These are phyloP conservation scores for Allolobophora icterica DNA, from an alignment of 2,888 invertebrate species.

Conservation along the genomic window DNA sequence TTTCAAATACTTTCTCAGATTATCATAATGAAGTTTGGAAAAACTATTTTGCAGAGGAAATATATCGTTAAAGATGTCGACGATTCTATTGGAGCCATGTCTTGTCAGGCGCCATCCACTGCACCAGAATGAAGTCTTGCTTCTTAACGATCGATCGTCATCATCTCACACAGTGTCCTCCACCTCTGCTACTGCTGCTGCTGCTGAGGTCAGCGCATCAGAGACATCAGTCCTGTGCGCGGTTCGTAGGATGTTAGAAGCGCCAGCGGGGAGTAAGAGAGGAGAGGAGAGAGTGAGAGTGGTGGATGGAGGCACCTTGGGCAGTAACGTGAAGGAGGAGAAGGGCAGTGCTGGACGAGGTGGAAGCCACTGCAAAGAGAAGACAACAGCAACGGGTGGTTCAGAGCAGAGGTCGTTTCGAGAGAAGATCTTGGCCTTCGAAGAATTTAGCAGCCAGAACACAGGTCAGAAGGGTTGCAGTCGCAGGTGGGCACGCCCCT, in stretches of 20 bases:
- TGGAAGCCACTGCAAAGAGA: background rate
- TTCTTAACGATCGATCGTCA: background rate
- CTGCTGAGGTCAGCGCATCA: background rate
- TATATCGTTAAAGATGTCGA: background rate
- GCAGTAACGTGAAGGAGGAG: background rate
- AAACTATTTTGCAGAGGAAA: background rate
- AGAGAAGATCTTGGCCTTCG: constrained; percentile 25
- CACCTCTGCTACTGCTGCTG: background rate
- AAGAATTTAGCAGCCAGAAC: background rate
- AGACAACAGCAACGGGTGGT: background rate
- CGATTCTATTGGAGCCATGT: background rate
- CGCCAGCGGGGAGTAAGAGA: background rate
- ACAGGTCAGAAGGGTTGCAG: background rate
- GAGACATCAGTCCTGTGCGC: background rate
- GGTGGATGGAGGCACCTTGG: background rate
- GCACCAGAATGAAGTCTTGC: background rate
- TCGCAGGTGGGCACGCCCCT: background rate
- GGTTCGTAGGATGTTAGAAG: background rate
- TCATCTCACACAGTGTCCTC: background rate
- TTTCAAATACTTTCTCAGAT: background rate
- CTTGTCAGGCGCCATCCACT: background rate
- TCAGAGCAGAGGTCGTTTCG: constrained; percentile 24
- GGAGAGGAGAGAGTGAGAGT: background rate
- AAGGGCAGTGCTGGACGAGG: background rate
- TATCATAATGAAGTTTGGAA: background rate